Base-by-base conservation (phyloP, 2,888 invertebrate genomes). In the Megamerina dolium region DNA sequence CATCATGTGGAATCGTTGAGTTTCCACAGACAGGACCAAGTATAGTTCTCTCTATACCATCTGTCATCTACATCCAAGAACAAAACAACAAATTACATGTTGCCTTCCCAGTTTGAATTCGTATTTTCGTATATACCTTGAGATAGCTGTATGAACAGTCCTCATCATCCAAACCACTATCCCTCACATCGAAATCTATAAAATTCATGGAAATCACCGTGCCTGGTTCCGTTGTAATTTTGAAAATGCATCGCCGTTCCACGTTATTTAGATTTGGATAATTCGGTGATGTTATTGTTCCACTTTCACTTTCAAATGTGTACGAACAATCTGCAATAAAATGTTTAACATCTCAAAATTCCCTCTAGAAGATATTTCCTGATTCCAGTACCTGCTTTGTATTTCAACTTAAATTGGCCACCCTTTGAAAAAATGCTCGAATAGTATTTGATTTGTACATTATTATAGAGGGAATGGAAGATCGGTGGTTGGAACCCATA, bases 1-100 rank as follows among this genome's bases (percentile, higher is more conserved):
- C 74, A 36, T 82, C 74, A 14, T 73, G 70, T 0, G 76, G 76
- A 0, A 83, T 82, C 14, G 68, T 70, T 0, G 72, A 70, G 1
- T 73, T 70, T 1, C 82, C 83, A 62, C 93, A 93, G 55, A 76
- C 84, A 46, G 70, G 79, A 1, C 82, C 85, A 34, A 83, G 78
- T 0, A 82, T 82, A 32, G 71, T 72, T 52, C 77, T n/a, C n/a
- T n/a, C n/a, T n/a, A n/a, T n/a, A n/a, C n/a, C n/a, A n/a, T n/a
- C n/a, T n/a, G n/a, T n/a, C n/a, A n/a, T n/a, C n/a, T n/a, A n/a
- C n/a, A n/a, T n/a, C n/a, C n/a, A n/a, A n/a, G n/a, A n/a, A n/a
- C n/a, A n/a, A n/a, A n/a, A n/a, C n/a, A n/a, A n/a, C n/a, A n/a
- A n/a, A n/a, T n/a, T n/a, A 13, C 2, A 27, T 17, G 5, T 20